Percentiles rank a stretch among this genome's conserved stretches.
phyloP scores from a whole-genome alignment of 2,113 vertebrate genomes.

The Tapirus terrestris region DNA sequence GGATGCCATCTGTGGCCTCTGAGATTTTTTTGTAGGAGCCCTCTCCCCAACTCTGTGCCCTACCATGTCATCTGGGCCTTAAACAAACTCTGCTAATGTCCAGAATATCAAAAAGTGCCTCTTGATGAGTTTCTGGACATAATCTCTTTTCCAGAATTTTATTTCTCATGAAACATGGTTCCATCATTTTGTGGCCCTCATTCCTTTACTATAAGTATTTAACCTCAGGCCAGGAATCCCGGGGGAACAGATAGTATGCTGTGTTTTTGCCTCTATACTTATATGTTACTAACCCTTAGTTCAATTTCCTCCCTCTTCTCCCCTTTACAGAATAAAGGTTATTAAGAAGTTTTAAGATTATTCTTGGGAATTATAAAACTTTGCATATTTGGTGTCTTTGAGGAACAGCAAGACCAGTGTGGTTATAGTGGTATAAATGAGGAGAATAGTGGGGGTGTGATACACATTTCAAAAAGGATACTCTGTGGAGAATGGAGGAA shows the following conservation, averaged over 20 bases:
- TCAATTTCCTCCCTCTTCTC: not conserved
- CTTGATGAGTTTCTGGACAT: not conserved
- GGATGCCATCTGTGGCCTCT: not conserved
- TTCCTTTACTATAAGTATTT: conserved; percentile 7
- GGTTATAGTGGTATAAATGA: not conserved
- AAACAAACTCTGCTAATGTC: not conserved
- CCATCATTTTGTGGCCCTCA: not conserved
- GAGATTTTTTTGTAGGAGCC: not conserved
- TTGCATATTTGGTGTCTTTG: not conserved
- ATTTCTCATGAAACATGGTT: not conserved
- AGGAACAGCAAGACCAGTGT: not conserved
- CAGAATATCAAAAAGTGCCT: not conserved
- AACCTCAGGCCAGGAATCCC: not conserved
- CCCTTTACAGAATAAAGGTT: not conserved
- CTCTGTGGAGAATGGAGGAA: not conserved
- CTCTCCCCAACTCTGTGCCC: not conserved
- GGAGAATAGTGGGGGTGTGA: not conserved
- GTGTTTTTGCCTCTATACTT: not conserved
- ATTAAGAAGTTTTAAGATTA: not conserved
- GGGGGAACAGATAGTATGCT: not conserved
- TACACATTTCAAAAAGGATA: not conserved
- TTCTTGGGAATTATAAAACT: not conserved
- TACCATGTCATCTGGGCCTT: not conserved
- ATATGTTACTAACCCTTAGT: not conserved
- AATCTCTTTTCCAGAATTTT: conserved; percentile 21